Conservation (phyloP, 2,888 invertebrate genomes). For the Parascotia fuliginaria region DNA sequence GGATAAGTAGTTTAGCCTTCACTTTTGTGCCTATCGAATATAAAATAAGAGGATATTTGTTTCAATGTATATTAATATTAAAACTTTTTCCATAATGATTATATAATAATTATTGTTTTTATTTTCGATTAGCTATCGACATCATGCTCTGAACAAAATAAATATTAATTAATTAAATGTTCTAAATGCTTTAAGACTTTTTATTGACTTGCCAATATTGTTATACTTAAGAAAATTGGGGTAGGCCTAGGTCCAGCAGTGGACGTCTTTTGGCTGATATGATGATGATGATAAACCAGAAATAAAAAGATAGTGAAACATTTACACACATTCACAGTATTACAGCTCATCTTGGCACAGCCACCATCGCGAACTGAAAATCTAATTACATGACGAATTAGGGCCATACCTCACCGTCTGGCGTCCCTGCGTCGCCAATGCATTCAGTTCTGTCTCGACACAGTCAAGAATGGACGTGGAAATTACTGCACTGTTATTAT, state of each 20-base stretch:
- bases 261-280: no score
- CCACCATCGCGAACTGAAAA: no score
- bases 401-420: no score
- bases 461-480: no score
- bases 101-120: background rate
- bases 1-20: conserved; percentile 40
- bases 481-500: no score
- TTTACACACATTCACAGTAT: no score
- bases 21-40: conserved; percentile 49
- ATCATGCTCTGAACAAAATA: background rate
- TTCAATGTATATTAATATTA: conserved; percentile 37
- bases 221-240: no score
- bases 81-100: conserved; percentile 31
- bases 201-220: conserved; percentile 1
- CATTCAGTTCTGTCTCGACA: no score
- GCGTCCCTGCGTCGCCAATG: no score
- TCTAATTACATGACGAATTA: no score
- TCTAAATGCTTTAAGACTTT: background rate
- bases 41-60: conserved; percentile 37
- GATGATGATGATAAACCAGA: no score
- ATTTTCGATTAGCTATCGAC: background rate
- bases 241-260: background rate
- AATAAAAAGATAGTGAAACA: background rate
- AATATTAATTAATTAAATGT: background rate
- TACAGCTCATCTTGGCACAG: no score